Evolutionary conservation across 2,888 invertebrate species (phyloP).

Genomic region (Rhorus exstirpatorius): DNA sequence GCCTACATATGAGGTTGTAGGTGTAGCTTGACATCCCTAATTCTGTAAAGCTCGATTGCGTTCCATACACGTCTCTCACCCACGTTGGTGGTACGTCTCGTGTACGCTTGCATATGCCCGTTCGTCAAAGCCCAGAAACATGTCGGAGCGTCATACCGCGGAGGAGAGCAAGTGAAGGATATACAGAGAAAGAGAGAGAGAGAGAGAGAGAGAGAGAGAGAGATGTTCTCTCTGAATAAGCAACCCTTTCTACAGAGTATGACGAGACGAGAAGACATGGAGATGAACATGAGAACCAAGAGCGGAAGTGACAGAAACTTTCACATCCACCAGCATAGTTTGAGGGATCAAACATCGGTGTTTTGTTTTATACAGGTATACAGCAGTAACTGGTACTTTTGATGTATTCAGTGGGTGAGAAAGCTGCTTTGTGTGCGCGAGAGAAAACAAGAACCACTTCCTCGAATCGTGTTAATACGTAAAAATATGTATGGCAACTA

Average conservation of each 20-base stretch:
- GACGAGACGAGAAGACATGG: neutral
- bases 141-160: constrained; percentile 27
- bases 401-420: too few relatives aligned
- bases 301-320: too few relatives aligned
- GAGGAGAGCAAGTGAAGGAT: constrained; percentile 24
- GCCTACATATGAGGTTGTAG: constrained; percentile 39
- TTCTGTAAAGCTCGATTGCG: constrained; percentile 40
- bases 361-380: too few relatives aligned
- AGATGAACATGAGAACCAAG: too few relatives aligned
- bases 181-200: constrained; percentile 50
- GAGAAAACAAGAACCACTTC: too few relatives aligned
- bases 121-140: constrained; percentile 38
- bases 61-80: constrained; percentile 23
- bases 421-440: too few relatives aligned
- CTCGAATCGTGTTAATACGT: too few relatives aligned
- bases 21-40: constrained; percentile 36
- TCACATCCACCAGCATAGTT: too few relatives aligned
- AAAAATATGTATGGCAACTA: too few relatives aligned
- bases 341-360: too few relatives aligned
- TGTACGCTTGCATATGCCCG: constrained; percentile 44
- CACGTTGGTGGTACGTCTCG: neutral
- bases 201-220: constrained; percentile 13
- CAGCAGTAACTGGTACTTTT: too few relatives aligned
- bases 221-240: neutral
- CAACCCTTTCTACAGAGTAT: neutral